Base-by-base conservation (phyloP, 1,140 invertebrate genomes). In the Drosophila miranda region DNA sequence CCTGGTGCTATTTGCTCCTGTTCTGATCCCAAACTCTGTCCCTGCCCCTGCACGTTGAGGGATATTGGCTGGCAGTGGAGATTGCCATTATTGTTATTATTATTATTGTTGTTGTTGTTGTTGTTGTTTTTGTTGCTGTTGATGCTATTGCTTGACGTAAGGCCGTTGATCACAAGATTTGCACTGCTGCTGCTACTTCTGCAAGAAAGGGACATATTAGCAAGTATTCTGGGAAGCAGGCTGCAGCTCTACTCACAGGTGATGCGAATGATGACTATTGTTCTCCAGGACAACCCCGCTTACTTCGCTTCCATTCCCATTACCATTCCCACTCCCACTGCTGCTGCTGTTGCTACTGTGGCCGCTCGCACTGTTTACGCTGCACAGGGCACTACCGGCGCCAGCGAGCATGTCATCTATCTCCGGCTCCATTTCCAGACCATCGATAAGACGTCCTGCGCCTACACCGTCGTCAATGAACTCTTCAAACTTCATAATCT, bases 401-500 rank as follows among this genome's bases (percentile, higher is more conserved):
- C 79, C 61, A 13, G 64, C 75, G 7, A 88, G 62, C 56, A 89
- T 88, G 51, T 90, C 88, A 63, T 90, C 88, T 48, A 89, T 90
- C 60, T 90, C 89, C 2, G 89, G 88, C 56, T 82, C 88, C 80
- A 90, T 89, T 70, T 90, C 83, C 43, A 90, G 75, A 51, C 88
- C 89, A 90, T 90, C 84, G 51, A 90, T 88, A 43, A 90, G 75
- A 77, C 84, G 89, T 46, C 84, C 83, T 45, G 88, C 84, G 75
- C 88, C 89, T 63, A 83, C 84, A 55, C 80, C 89, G 46, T 90
- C 89, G 67, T 90, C 89, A 66, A 89, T 78, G 50, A 90, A 81
- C 70, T 90, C 89, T 51, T 90, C 89, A 28, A 90, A 90, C 60
- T 90, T 90, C 81, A 90, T 87, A 60, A 90, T 89, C 63, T 89